These are phyloP conservation scores for Rhombomys opimus DNA, from an alignment of 2,113 vertebrate genomes.

Conservation along the genomic window DNA sequence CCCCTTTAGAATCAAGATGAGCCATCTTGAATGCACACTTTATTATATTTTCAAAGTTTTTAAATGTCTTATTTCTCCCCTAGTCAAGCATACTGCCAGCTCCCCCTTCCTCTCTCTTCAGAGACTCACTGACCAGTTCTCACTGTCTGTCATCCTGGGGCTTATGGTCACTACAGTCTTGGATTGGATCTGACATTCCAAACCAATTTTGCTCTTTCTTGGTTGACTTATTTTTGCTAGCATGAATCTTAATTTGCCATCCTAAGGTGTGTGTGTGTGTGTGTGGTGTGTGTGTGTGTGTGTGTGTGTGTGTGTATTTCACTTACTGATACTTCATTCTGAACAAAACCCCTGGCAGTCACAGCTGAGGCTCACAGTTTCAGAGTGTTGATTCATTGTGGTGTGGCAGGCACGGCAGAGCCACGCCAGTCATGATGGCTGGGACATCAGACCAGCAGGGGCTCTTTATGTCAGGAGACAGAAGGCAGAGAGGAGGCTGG, in stretches of 20 bases:
- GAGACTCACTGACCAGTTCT: background rate
- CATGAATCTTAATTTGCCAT: background rate
- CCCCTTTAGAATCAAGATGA: background rate
- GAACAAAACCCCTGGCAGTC: background rate
- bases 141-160: background rate
- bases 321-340: too few relatives aligned
- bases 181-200: background rate
- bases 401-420: background rate
- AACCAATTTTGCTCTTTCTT: background rate
- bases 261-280: background rate
- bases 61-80: background rate
- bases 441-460: background rate
- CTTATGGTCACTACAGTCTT: background rate
- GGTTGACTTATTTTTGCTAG: background rate
- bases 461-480: background rate
- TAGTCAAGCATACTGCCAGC: background rate
- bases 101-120: background rate
- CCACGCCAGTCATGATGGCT: background rate
- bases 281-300: too few relatives aligned
- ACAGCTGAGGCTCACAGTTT: background rate
- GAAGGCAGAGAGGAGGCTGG: background rate
- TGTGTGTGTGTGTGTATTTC: too few relatives aligned
- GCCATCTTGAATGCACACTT: background rate
- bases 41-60: background rate
- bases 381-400: background rate